These are phyloP conservation scores for Scomber scombrus DNA, from an alignment of 2,113 vertebrate species.

Conservation along the genomic window DNA sequence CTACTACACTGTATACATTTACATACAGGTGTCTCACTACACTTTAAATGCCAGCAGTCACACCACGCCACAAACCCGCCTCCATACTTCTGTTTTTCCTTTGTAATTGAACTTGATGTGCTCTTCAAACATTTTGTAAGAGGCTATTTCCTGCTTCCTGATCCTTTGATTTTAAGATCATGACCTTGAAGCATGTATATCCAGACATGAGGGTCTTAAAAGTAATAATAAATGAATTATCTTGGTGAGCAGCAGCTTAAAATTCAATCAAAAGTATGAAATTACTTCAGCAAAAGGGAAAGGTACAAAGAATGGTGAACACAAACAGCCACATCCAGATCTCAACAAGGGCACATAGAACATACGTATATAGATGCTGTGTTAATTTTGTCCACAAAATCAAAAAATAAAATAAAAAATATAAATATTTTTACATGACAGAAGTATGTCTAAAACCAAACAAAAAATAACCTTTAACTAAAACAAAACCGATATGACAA, in stretches of 20 bases:
- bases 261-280: constrained; percentile 4
- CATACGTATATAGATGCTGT: background rate
- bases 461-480: no score
- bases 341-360: background rate
- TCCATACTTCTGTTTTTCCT: no score
- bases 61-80: no score
- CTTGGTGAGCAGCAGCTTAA: constrained; percentile 1
- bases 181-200: background rate
- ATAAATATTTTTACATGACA: no score
- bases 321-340: background rate
- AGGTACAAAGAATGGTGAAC: background rate
- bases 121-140: constrained; percentile 6
- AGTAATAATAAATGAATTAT: constrained; percentile 5
- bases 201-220: background rate
- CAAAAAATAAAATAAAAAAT: background rate
- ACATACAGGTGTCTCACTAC: no score
- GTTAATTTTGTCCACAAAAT: background rate
- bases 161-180: constrained; percentile 26
- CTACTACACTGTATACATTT: no score
- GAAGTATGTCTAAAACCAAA: no score
- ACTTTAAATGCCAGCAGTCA: no score
- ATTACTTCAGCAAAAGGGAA: background rate
- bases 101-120: background rate
- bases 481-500: background rate
- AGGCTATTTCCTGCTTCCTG: constrained; percentile 34